A percentile compares a stretch with the other conserved stretches of the same genome.
phyloP scores from a whole-genome alignment of 1,140 invertebrate genomes.

The Cydia fagiglandana region DNA sequence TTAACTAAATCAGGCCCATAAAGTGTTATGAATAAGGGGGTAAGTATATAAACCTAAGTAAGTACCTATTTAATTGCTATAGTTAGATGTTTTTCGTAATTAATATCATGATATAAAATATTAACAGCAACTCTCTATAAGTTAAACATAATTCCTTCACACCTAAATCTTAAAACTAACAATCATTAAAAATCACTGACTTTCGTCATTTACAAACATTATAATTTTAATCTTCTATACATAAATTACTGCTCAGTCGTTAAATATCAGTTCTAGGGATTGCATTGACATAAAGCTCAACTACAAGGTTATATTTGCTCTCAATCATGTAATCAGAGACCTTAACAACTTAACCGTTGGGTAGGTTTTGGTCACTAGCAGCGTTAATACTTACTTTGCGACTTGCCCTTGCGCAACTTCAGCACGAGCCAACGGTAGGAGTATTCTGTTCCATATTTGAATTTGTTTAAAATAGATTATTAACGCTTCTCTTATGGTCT shows the following conservation, averaged over 20 bases:
- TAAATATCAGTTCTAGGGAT: conserved; percentile 68
- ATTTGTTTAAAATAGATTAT: conserved; percentile 29
- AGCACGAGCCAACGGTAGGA: conserved; percentile 45
- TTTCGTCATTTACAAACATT: conserved; percentile 58
- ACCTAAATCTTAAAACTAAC: conserved; percentile 35
- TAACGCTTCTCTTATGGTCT: conserved; percentile 22
- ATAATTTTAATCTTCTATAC: conserved; percentile 67
- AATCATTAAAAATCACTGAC: conserved; percentile 45
- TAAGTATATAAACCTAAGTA: not conserved
- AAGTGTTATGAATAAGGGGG: no score
- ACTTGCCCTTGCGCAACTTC: conserved; percentile 52
- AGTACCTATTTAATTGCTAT: no score
- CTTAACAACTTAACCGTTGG: conserved; percentile 40
- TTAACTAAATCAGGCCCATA: no score
- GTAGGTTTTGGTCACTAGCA: conserved; percentile 39
- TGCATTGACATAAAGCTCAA: conserved; percentile 61
- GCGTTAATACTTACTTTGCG: conserved; percentile 38
- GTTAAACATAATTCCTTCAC: not conserved
- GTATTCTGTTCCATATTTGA: conserved; percentile 23
- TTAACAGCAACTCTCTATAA: not conserved
- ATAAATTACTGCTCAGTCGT: conserved; percentile 65
- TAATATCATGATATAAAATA: not conserved
- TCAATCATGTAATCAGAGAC: conserved; percentile 32
- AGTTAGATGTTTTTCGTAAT: no score
- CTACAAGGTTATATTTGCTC: conserved; percentile 44